Evolutionary conservation across 2,888 invertebrate species (phyloP).

Genomic region (Melanargia galathea): DNA sequence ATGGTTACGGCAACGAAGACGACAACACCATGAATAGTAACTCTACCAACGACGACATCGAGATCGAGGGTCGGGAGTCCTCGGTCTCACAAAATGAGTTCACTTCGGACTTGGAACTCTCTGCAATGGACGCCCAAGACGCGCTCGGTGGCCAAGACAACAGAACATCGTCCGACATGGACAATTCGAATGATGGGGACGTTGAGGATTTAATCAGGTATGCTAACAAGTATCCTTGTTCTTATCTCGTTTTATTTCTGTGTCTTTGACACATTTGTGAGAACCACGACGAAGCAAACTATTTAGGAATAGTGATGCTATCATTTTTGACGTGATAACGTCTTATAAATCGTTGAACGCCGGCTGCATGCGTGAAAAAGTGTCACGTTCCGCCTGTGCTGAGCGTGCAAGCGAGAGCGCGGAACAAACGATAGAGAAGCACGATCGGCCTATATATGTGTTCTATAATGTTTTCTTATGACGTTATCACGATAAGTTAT

Average conservation of each 20-base stretch:
- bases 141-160: conserved; percentile 74
- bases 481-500: no score
- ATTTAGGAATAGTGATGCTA: no score
- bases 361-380: no score
- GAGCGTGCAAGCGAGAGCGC: no score
- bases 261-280: not conserved
- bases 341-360: no score
- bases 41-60: conserved; percentile 71
- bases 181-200: conserved; percentile 83
- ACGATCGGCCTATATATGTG: no score
- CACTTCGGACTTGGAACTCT: conserved; percentile 84
- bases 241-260: not conserved
- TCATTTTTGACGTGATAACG: no score
- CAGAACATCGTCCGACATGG: conserved; percentile 80
- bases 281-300: not conserved
- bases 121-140: conserved; percentile 84
- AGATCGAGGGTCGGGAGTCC: conserved; percentile 66
- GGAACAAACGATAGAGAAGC: no score
- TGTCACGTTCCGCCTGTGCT: no score
- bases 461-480: no score
- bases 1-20: conserved; percentile 72
- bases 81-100: conserved; percentile 81
- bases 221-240: conserved; percentile 28
- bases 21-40: conserved; percentile 75
- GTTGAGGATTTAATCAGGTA: conserved; percentile 84